Percentiles rank a stretch among this genome's conserved stretches.
phyloP scores from a whole-genome alignment of 1,140 invertebrate species.

The Bombus terrestris region DNA sequence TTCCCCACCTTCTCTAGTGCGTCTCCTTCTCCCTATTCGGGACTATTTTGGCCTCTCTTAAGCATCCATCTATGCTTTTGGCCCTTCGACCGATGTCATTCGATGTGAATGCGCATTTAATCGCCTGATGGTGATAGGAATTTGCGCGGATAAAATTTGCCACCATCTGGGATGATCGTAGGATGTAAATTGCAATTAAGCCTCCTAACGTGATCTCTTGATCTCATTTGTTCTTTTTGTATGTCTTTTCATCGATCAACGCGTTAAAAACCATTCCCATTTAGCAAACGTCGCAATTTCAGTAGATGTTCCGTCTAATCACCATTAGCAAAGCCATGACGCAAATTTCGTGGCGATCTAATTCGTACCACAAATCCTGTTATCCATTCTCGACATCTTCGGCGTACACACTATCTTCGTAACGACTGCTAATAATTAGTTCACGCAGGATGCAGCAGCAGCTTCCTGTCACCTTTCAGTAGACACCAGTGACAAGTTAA shows the following conservation, averaged over 20 bases:
- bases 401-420: neutral
- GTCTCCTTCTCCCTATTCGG: constrained; percentile 6
- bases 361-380: neutral
- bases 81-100: constrained; percentile 17
- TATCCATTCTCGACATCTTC: constrained; percentile 7
- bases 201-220: neutral
- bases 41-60: constrained; percentile 52
- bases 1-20: constrained; percentile 54
- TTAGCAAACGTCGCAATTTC: neutral
- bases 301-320: neutral
- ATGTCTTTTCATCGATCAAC: neutral
- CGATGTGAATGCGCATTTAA: neutral
- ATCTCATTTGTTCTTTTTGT: neutral
- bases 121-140: neutral
- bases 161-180: neutral
- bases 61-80: constrained; percentile 32
- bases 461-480: constrained; percentile 16
- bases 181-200: neutral
- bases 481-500: constrained; percentile 54
- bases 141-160: neutral
- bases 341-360: neutral
- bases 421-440: constrained; percentile 43
- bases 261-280: neutral
- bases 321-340: neutral
- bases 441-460: neutral